Evolutionary conservation across 2,888 invertebrate species (phyloP).

Genomic region (Rotaria socialis): DNA sequence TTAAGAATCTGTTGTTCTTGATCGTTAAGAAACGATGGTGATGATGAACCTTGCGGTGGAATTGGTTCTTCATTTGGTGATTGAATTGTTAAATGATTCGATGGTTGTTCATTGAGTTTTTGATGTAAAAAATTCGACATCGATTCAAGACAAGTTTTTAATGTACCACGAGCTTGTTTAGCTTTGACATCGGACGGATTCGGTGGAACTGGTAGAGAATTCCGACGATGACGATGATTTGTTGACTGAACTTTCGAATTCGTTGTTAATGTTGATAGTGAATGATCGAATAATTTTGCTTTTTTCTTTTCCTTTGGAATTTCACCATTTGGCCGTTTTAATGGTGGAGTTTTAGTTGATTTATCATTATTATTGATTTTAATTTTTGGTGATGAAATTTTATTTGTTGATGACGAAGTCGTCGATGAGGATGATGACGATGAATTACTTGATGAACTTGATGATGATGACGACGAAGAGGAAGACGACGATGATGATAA

Average conservation of each 20-base stretch:
- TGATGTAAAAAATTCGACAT: not conserved
- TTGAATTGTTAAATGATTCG: not conserved
- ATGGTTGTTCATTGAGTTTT: conserved; percentile 10
- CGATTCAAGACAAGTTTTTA: conserved; percentile 1
- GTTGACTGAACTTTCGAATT: not conserved
- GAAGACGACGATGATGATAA: not conserved
- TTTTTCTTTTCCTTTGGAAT: not conserved
- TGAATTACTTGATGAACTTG: not conserved
- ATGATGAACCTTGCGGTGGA: not conserved
- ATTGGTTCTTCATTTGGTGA: not conserved
- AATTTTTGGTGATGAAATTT: not conserved
- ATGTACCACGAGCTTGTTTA: conserved; percentile 20
- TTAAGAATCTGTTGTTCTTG: not conserved
- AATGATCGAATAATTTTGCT: not conserved
- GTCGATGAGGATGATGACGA: not conserved
- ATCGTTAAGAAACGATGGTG: not conserved
- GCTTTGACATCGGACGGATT: not conserved
- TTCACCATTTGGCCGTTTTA: conserved; percentile 16
- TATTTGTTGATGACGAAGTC: not conserved
- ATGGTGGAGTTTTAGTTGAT: not conserved
- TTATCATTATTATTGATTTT: not conserved
- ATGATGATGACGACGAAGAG: not conserved
- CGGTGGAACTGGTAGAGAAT: not conserved
- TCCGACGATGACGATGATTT: conserved; percentile 11
- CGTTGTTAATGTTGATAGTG: conserved; percentile 9